Conservation (phyloP, 2,113 vertebrate genomes). For the Sander lucioperca region DNA sequence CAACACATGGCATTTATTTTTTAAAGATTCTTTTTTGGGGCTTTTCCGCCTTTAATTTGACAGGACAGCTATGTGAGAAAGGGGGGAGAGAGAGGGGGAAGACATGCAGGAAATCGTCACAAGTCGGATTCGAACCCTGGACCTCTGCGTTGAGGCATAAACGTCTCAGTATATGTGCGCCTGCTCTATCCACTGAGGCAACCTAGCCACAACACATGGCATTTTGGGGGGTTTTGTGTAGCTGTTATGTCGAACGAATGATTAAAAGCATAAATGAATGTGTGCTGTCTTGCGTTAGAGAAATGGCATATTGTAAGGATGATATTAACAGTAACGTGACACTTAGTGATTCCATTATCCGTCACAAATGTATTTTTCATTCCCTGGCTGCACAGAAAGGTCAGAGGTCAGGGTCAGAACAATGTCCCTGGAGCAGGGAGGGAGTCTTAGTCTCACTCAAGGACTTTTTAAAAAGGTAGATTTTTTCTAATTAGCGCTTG, state of each 20-base stretch:
- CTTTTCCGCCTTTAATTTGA: too few species aligned
- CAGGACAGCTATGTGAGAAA: too few species aligned
- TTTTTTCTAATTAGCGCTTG: neutral
- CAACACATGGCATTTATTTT: neutral
- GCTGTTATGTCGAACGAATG: neutral
- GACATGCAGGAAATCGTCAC: too few species aligned
- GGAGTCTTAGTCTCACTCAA: constrained; percentile 13
- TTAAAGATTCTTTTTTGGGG: too few species aligned
- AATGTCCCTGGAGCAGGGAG: neutral
- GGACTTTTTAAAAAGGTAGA: constrained; percentile 28
- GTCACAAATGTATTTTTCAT: constrained; percentile 18
- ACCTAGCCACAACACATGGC: neutral
- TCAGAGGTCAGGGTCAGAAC: constrained; percentile 23
- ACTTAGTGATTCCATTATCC: constrained; percentile 3
- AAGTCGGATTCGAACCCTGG: too few species aligned
- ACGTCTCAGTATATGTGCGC: too few species aligned
- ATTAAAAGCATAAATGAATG: neutral
- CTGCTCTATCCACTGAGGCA: too few species aligned
- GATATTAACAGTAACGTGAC: neutral
- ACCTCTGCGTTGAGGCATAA: too few species aligned
- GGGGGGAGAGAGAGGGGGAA: too few species aligned
- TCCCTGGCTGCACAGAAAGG: neutral
- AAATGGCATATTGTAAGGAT: neutral
- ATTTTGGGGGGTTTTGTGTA: neutral
- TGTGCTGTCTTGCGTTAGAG: neutral